Evolutionary conservation across 2,797 vertebrate species (phyloP).

Genomic region (Borostomias antarcticus): DNA sequence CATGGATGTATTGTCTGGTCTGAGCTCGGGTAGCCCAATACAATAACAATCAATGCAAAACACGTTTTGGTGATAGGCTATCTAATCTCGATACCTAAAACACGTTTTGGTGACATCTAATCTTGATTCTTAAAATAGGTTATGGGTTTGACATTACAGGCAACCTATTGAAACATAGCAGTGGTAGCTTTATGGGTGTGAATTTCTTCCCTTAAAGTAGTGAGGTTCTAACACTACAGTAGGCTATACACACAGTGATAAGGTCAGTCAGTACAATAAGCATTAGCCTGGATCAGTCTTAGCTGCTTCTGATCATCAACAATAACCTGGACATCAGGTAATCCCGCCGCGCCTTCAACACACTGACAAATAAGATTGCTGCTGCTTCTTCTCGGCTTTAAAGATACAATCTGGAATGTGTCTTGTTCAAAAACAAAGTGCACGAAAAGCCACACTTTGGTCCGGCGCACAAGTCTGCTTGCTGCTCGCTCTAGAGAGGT

Average conservation of each 20-base stretch:
- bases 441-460: conserved; percentile 66
- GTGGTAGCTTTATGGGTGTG: too few species aligned
- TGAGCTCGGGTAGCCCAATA: conserved; percentile 12
- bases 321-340: conserved; percentile 58
- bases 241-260: conserved; percentile 53
- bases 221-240: conserved; percentile 19
- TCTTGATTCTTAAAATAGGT: too few species aligned
- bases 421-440: conserved; percentile 1
- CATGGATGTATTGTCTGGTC: conserved; percentile 6
- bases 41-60: background rate
- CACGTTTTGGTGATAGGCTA: background rate
- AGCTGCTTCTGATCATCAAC: conserved; percentile 29
- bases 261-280: conserved; percentile 70
- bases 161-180: too few species aligned
- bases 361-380: background rate
- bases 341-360: conserved; percentile 9
- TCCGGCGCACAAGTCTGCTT: conserved; percentile 49
- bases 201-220: background rate
- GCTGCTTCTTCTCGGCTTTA: conserved; percentile 21
- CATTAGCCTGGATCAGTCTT: conserved; percentile 71
- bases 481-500: conserved; percentile 43
- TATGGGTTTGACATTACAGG: too few species aligned
- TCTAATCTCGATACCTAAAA: too few species aligned
- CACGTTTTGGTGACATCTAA: too few species aligned
- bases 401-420: background rate